Base-by-base conservation (phyloP, 2,113 vertebrate species). In the Cynopterus brachyotis region DNA sequence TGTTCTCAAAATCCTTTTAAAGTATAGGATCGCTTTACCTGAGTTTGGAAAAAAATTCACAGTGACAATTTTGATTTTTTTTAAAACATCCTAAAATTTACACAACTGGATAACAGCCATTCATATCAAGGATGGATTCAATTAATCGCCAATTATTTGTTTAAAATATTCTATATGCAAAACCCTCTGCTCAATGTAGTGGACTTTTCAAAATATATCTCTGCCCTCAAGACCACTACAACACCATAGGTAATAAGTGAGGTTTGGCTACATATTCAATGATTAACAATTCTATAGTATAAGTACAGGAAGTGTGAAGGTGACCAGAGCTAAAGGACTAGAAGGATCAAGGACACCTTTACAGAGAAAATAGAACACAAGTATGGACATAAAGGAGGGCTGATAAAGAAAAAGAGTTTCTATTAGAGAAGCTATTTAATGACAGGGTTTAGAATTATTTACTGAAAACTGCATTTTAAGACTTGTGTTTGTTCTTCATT, bases 361-460 rank as follows among this genome's bases (percentile, higher is more conserved):
- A 35, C 0, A 45, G 4, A 32, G 16, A n/a, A 45, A 26, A 4
- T 50, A 3, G 10, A 26, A n/a, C 2, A 1, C 24, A 12, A 55
- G 3, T 24, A 30, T 40, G 20, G 22, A 62, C 9, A 20, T 9
- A 1, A 72, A 69, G 9, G 2, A 50, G 3, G 53, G 8, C n/a
- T 62, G 30, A 45, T 22, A 47, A 94, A 24, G 50, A 53, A 42
- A 70, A 0, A 45, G 20, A 22, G 16, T 35, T 28, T 80, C 76
- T 35, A 17, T 8, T 9, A 64, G 64, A 72, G 75, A 24, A 9
- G n/a, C 40, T 73, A 60, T 50, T 75, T 75, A 62, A 60, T 75
- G 86, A 62, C 32, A 45, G 16, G 22, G 26, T 69, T 81, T 64
- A 66, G 24, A 62, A 60, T 12, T 78, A 30, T 26, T 35, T 53